phyloP scores from a whole-genome alignment of 2,888 invertebrate species.

The Sesia bembeciformis region DNA sequence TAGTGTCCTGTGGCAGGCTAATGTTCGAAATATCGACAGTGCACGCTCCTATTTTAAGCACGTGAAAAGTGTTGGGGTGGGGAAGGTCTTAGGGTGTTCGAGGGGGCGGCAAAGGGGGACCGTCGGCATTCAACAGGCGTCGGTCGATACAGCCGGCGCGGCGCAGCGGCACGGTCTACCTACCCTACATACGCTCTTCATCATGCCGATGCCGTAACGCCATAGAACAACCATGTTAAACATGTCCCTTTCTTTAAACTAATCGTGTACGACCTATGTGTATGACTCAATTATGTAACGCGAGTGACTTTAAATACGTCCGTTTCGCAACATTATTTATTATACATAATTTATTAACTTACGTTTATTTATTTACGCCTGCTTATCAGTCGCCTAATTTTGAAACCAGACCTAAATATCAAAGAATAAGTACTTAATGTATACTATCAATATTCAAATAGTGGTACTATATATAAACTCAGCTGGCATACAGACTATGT shows the following conservation, averaged over 20 bases:
- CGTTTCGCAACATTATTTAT: too few relatives aligned
- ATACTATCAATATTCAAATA: too few relatives aligned
- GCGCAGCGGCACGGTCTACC: slow-evolving; percentile 45
- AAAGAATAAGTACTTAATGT: too few relatives aligned
- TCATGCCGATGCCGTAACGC: not conserved
- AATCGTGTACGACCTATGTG: not conserved
- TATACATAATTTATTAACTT: too few relatives aligned
- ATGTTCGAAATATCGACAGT: slow-evolving; percentile 69
- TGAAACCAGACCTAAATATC: too few relatives aligned
- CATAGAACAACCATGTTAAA: not conserved
- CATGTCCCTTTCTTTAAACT: not conserved
- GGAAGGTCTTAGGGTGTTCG: slow-evolving; percentile 22
- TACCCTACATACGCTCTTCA: slow-evolving; percentile 30
- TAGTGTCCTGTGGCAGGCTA: slow-evolving; percentile 50
- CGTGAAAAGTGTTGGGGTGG: slow-evolving; percentile 61
- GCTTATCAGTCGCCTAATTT: too few relatives aligned
- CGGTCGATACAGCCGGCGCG: slow-evolving; percentile 62
- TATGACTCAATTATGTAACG: too few relatives aligned
- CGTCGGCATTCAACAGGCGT: slow-evolving; percentile 70
- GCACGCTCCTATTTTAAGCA: slow-evolving; percentile 70
- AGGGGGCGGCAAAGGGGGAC: slow-evolving; percentile 30
- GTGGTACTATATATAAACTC: too few relatives aligned
- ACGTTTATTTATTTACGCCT: too few relatives aligned
- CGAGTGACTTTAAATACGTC: too few relatives aligned
- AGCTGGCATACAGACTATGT: too few relatives aligned